phyloP scores from a whole-genome alignment of 1,140 invertebrate genomes.

The Sarcophaga peregrina region DNA sequence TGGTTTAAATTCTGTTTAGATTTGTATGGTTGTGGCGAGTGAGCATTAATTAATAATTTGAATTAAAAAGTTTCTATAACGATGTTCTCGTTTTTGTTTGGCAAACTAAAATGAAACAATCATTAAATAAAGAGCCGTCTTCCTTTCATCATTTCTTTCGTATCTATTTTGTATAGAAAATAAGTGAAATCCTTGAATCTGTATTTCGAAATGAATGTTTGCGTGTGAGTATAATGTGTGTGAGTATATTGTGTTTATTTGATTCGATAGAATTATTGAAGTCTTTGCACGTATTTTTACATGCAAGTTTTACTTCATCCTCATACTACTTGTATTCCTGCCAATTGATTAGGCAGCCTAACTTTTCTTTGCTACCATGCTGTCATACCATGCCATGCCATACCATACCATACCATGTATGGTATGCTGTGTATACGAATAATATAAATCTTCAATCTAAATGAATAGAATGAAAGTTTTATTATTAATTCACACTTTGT shows the following conservation, averaged over 20 bases:
- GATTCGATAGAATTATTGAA: neutral
- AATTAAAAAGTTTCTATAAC: neutral
- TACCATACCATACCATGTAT: neutral
- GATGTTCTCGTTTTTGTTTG: neutral
- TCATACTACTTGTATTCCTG: neutral
- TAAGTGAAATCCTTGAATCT: too few relatives aligned
- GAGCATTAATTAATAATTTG: slow-evolving; percentile 19
- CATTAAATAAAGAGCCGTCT: neutral
- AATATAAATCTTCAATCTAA: neutral
- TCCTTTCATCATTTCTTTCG: too few relatives aligned
- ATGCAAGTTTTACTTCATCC: neutral
- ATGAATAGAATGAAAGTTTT: neutral
- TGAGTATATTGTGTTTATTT: neutral
- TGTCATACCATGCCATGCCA: too few relatives aligned
- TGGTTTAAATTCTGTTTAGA: neutral
- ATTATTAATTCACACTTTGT: slow-evolving; percentile 17
- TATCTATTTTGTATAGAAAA: too few relatives aligned
- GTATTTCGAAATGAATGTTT: too few relatives aligned
- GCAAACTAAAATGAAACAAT: neutral
- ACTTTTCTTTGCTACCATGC: neutral
- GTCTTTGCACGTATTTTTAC: neutral
- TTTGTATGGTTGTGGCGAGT: neutral
- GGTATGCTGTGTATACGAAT: neutral
- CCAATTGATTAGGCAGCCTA: slow-evolving; percentile 2
- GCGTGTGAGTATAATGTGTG: neutral